Evolutionary conservation across 30 jellyfish, hydroid and myxozoan species (phyloP).

Genomic region (Aurelia aurita): DNA sequence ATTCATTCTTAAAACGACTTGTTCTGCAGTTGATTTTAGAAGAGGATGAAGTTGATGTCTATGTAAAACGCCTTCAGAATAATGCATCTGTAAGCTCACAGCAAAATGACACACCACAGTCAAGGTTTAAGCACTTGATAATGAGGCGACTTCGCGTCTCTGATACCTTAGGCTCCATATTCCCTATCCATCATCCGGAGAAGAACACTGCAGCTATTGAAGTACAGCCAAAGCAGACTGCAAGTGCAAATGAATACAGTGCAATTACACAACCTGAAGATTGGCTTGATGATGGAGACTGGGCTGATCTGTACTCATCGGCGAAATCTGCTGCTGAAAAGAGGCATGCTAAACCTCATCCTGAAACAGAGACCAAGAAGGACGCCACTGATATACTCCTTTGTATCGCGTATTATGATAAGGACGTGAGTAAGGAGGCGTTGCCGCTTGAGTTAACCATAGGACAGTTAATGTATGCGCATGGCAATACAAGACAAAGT

Average conservation of each 20-base stretch:
- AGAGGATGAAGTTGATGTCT: conserved; percentile 50
- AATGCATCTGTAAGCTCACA: not conserved
- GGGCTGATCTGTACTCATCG: conserved; percentile 49
- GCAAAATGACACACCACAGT: not conserved
- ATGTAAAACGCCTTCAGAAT: not conserved
- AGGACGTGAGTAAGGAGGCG: conserved; percentile 43
- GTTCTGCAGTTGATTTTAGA: conserved; percentile 66
- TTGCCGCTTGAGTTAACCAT: conserved; percentile 62
- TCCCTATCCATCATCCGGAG: not conserved
- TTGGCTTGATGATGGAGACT: conserved; percentile 27
- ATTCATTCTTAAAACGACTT: conserved; percentile 62
- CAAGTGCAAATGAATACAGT: conserved; percentile 15
- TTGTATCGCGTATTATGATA: not conserved
- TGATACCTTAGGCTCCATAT: conserved; percentile 28
- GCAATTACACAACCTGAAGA: conserved; percentile 11
- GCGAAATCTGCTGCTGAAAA: conserved; percentile 72
- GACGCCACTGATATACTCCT: not conserved
- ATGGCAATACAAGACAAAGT: conserved; percentile 16
- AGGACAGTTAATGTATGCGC: conserved; percentile 74
- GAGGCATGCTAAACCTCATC: conserved; percentile 58
- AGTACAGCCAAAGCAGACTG: conserved; percentile 14
- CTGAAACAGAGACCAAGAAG: not conserved
- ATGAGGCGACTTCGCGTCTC: conserved; percentile 24
- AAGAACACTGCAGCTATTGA: not conserved
- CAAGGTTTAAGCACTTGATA: not conserved